Percentiles rank a stretch among this genome's conserved stretches.
These are phyloP conservation scores for Andrena chrysosceles DNA, from an alignment of 2,888 invertebrate species.

Conservation along the genomic window DNA sequence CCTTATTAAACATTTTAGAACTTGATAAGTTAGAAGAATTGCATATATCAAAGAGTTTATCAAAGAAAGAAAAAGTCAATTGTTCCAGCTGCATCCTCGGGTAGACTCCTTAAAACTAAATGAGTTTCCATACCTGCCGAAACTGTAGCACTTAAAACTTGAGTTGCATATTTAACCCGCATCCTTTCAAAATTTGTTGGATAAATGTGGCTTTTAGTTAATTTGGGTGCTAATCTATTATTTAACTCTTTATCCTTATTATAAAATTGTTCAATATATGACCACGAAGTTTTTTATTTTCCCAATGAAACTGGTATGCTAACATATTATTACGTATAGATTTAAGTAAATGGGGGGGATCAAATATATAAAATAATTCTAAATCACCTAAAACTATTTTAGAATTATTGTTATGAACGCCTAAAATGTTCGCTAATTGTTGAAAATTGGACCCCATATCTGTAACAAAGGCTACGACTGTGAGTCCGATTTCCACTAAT, in stretches of 20 bases:
- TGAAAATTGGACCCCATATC: background rate
- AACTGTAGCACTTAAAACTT: constrained; percentile 7
- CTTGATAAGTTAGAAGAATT: background rate
- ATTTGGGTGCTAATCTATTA: background rate
- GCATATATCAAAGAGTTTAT: constrained; percentile 1
- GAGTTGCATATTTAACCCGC: background rate
- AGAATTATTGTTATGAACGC: background rate
- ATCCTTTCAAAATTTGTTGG: constrained; percentile 2
- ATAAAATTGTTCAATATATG: constrained; percentile 7
- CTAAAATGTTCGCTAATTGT: background rate
- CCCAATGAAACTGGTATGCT: background rate
- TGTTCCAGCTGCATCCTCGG: background rate
- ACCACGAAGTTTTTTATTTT: constrained; percentile 1
- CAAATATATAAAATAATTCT: constrained; percentile 4
- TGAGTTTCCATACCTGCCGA: background rate
- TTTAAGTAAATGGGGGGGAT: background rate
- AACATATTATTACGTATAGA: background rate
- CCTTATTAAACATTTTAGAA: no score
- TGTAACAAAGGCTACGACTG: background rate
- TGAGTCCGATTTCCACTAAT: background rate
- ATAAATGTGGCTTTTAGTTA: background rate
- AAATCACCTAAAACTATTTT: background rate
- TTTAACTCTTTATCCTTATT: background rate
- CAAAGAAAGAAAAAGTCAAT: constrained; percentile 9
- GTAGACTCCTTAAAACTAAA: background rate